A percentile compares a stretch with the other conserved stretches of the same genome.
These are phyloP conservation scores for Colletes latitarsis DNA, from an alignment of 1,140 invertebrate genomes.

Conservation along the genomic window DNA sequence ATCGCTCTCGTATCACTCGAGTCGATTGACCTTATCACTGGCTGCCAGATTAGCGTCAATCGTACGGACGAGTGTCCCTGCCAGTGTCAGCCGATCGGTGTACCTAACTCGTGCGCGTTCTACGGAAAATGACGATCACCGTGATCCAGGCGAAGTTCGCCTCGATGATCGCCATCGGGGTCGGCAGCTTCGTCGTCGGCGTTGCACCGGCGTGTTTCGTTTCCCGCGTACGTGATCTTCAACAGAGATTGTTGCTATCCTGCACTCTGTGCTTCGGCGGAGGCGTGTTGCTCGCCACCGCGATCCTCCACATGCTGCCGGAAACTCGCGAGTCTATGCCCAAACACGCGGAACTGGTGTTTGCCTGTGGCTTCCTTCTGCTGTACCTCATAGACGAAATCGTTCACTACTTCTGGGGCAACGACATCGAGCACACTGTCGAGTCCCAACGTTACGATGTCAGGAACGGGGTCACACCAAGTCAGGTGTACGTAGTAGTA, in stretches of 20 bases:
- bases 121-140: conserved; percentile 41
- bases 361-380: conserved; percentile 90
- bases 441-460: background rate
- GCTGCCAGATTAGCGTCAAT: conserved; percentile 38
- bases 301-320: conserved; percentile 91
- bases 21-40: conserved; percentile 46
- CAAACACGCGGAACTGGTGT: conserved; percentile 85
- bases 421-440: conserved; percentile 17
- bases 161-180: conserved; percentile 86
- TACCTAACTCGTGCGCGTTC: background rate
- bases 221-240: conserved; percentile 80
- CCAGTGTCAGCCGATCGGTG: background rate
- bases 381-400: conserved; percentile 91
- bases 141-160: conserved; percentile 84
- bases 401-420: conserved; percentile 84
- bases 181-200: conserved; percentile 86
- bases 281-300: conserved; percentile 91
- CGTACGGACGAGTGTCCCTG: conserved; percentile 11
- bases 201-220: conserved; percentile 85
- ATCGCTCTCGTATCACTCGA: conserved; percentile 31
- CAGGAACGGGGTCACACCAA: background rate
- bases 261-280: conserved; percentile 90
- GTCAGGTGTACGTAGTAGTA: background rate
- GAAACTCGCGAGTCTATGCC: conserved; percentile 85
- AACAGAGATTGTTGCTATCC: conserved; percentile 83